phyloP scores from a whole-genome alignment of 30 jellyfish, hydroid and myxozoan species.

The Rhopilema esculentum region DNA sequence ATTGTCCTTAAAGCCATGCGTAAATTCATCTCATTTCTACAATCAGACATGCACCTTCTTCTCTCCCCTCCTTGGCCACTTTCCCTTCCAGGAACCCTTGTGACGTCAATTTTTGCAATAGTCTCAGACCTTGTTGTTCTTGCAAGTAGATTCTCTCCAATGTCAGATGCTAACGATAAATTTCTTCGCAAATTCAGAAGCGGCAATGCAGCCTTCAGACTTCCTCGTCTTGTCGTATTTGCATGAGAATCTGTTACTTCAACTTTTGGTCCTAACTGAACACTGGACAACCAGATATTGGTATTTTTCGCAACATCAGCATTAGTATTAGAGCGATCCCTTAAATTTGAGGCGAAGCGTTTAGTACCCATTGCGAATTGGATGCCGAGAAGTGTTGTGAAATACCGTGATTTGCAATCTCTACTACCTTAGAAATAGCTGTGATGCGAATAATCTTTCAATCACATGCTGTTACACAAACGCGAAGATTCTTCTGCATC shows the following conservation, averaged over 20 bases:
- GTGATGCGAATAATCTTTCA: too few species aligned
- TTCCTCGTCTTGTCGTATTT: not conserved
- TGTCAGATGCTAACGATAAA: not conserved
- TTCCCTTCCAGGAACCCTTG: not conserved
- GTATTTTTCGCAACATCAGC: not conserved
- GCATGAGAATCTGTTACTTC: conserved; percentile 28
- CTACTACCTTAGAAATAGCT: too few species aligned
- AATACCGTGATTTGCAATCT: too few species aligned
- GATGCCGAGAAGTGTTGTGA: too few species aligned
- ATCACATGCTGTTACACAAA: not conserved
- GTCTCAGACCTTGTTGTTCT: not conserved
- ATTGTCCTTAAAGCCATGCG: not conserved
- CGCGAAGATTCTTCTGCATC: not conserved
- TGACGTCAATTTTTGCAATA: not conserved
- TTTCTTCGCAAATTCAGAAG: not conserved
- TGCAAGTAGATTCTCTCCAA: not conserved
- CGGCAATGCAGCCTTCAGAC: not conserved
- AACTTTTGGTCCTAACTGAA: not conserved
- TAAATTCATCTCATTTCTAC: too few species aligned
- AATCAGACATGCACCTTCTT: not conserved
- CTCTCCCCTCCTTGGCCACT: not conserved
- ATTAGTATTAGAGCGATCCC: not conserved
- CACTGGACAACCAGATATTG: not conserved
- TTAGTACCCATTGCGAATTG: not conserved
- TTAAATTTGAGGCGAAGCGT: not conserved